These are phyloP conservation scores for Tretioscincus oriximinensis DNA, from an alignment of 2,113 vertebrate species.

Conservation along the genomic window DNA sequence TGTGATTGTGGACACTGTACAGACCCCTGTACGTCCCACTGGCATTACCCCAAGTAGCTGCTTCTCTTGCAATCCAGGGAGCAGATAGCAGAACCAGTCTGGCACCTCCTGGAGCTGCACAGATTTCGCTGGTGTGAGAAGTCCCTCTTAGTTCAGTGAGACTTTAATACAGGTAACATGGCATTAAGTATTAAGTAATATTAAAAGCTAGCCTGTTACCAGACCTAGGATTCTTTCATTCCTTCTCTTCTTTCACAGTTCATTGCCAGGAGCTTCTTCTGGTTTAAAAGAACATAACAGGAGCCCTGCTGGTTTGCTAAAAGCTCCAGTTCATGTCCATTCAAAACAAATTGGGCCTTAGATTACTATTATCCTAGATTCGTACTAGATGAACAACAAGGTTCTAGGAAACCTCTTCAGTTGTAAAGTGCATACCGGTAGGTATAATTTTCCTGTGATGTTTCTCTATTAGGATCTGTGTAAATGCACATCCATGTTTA, in stretches of 20 bases:
- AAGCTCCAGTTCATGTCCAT: neutral
- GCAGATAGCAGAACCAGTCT: neutral
- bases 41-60: no score
- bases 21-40: no score
- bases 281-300: no score
- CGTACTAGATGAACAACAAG: neutral
- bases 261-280: neutral
- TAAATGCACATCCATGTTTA: neutral
- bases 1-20: no score
- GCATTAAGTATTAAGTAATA: neutral
- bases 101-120: neutral
- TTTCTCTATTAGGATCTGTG: neutral
- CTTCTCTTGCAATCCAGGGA: neutral
- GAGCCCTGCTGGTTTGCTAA: neutral
- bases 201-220: neutral
- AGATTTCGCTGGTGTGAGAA: neutral
- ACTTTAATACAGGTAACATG: neutral
- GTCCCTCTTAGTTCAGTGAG: neutral
- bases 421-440: no score
- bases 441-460: neutral
- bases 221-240: neutral
- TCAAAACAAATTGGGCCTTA: neutral
- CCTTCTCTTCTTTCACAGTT: neutral
- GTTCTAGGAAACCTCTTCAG: no score
- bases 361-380: neutral